Conservation (phyloP, 1,140 invertebrate genomes). For the Hylyphantes graminicola region DNA sequence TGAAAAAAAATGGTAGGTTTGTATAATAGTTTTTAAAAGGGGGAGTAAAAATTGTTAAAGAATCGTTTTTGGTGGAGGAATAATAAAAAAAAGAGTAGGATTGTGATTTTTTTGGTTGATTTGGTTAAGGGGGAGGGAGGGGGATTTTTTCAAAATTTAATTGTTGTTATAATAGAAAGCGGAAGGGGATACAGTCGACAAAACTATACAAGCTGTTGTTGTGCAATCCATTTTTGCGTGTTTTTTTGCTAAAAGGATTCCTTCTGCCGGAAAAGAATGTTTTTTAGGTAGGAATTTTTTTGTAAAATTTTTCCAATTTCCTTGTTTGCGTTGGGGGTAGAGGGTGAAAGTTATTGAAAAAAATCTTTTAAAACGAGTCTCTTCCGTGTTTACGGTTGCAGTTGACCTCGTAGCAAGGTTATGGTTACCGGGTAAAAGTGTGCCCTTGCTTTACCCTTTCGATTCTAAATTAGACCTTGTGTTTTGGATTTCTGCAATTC, state of each 20-base stretch:
- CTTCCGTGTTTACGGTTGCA: too few relatives aligned
- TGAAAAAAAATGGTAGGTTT: conserved; percentile 7
- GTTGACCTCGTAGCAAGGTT: too few relatives aligned
- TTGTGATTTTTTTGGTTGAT: not conserved
- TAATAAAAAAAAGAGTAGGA: not conserved
- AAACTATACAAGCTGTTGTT: conserved; percentile 14
- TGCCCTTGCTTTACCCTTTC: too few relatives aligned
- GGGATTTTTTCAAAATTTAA: conserved; percentile 15
- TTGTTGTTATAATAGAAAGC: conserved; percentile 6
- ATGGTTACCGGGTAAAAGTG: too few relatives aligned
- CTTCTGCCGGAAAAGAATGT: conserved; percentile 20
- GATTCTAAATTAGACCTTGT: too few relatives aligned
- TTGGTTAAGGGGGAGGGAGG: not conserved
- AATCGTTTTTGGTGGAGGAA: conserved; percentile 1
- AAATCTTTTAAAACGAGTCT: too few relatives aligned
- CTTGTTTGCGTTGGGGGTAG: conserved; percentile 9
- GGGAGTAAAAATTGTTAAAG: not conserved
- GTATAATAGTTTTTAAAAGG: not conserved
- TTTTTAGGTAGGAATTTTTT: not conserved
- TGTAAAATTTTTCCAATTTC: conserved; percentile 30
- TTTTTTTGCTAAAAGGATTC: not conserved
- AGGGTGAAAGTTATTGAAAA: not conserved
- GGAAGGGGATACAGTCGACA: conserved; percentile 23
- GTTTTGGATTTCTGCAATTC: too few relatives aligned
- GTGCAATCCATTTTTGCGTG: not conserved